A percentile compares a stretch with the other conserved stretches of the same genome.
These are phyloP conservation scores for Kradibia gibbosae DNA, from an alignment of 1,140 invertebrate genomes.

Conservation along the genomic window DNA sequence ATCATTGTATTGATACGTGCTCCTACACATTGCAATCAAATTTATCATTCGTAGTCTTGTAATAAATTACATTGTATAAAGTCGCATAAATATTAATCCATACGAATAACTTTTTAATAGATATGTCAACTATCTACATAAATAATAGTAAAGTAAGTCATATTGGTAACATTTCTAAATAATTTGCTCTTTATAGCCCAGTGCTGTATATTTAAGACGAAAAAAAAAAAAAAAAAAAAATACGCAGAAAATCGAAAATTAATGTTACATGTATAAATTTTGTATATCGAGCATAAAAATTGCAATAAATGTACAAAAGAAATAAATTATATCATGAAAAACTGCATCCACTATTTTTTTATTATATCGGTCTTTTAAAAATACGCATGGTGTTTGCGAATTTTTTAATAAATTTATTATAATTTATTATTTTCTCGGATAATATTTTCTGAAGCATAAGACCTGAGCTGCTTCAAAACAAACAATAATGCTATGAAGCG, in stretches of 20 bases:
- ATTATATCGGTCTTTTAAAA: neutral
- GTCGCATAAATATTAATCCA: neutral
- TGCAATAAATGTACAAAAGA: too few relatives aligned
- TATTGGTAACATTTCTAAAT: neutral
- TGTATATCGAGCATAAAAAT: too few relatives aligned
- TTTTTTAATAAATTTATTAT: too few relatives aligned
- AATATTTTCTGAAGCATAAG: too few relatives aligned
- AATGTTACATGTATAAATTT: too few relatives aligned
- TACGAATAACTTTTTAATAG: constrained; percentile 19
- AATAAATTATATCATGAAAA: neutral
- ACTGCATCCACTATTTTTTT: neutral
- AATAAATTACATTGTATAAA: constrained; percentile 5
- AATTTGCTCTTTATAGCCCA: neutral
- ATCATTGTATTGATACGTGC: neutral
- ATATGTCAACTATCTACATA: neutral
- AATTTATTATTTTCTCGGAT: too few relatives aligned
- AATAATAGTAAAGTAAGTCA: neutral
- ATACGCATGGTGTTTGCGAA: too few relatives aligned
- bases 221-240: too few relatives aligned
- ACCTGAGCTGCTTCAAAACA: too few relatives aligned
- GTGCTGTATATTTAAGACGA: too few relatives aligned
- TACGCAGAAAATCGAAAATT: too few relatives aligned
- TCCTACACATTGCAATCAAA: neutral
- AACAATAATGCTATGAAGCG: too few relatives aligned
- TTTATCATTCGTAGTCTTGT: neutral